Evolutionary conservation across 2,888 invertebrate genomes (phyloP).

Genomic region (Bruchidius siliquastri): DNA sequence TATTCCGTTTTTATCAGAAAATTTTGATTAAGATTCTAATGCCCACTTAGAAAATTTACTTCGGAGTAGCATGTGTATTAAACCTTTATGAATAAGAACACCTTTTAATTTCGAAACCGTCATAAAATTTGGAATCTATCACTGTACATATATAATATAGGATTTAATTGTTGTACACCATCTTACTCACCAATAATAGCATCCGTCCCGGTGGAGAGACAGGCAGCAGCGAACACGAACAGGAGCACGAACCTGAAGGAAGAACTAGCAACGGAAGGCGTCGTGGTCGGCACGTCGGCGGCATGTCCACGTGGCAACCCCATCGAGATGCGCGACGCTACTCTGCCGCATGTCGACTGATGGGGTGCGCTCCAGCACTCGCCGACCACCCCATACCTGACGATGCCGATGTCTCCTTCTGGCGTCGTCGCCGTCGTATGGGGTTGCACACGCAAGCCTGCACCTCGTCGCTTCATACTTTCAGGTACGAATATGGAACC

Average conservation of each 20-base stretch:
- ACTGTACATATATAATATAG: too few species aligned
- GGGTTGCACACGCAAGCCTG: neutral
- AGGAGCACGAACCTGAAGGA: slow-evolving; percentile 6
- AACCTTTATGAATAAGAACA: too few species aligned
- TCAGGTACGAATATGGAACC: too few species aligned
- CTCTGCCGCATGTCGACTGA: slow-evolving; percentile 38
- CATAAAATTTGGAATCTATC: too few species aligned
- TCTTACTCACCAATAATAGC: neutral
- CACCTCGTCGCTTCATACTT: neutral
- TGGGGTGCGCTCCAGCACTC: slow-evolving; percentile 11
- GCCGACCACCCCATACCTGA: neutral
- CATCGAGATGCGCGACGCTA: slow-evolving; percentile 26
- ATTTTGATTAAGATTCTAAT: too few species aligned
- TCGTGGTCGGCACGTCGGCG: slow-evolving; percentile 5
- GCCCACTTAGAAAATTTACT: too few species aligned
- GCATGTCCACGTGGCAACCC: slow-evolving; percentile 25
- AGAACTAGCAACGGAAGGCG: slow-evolving; percentile 13
- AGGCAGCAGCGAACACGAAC: neutral
- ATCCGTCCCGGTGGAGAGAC: neutral
- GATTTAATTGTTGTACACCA: too few species aligned
- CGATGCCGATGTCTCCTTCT: slow-evolving; percentile 15
- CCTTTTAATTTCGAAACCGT: too few species aligned
- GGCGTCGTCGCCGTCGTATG: slow-evolving; percentile 9
- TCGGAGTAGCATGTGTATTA: too few species aligned
- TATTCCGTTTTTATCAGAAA: too few species aligned